Conservation (phyloP, 2,797 vertebrate genomes). For the Anniella stebbinsi region DNA sequence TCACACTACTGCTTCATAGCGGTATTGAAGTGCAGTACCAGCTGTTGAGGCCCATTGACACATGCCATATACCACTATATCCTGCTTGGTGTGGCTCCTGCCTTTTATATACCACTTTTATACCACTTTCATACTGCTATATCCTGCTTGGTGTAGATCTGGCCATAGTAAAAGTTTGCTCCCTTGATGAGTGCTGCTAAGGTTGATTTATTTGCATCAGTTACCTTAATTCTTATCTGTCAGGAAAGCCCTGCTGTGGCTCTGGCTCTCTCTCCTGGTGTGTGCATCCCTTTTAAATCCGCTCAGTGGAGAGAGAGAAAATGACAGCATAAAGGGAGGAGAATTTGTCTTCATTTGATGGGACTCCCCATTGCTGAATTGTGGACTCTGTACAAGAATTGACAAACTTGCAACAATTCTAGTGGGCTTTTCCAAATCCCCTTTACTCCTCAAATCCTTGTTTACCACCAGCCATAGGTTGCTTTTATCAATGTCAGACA, state of each 20-base stretch:
- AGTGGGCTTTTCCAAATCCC: background rate
- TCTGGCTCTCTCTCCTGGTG: conserved; percentile 34
- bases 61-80: too few relatives aligned
- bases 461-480: background rate
- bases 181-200: conserved; percentile 10
- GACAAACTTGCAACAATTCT: background rate
- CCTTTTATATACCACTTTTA: too few relatives aligned
- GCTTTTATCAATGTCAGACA: background rate
- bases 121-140: too few relatives aligned
- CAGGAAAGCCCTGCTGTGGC: conserved; percentile 38
- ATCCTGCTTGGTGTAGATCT: too few relatives aligned
- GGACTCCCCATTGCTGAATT: background rate
- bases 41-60: too few relatives aligned
- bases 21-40: too few relatives aligned
- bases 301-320: conserved; percentile 47
- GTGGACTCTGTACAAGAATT: background rate
- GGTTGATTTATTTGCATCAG: conserved; percentile 11
- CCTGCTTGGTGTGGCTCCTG: too few relatives aligned
- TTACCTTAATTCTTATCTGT: conserved; percentile 54
- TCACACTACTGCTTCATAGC: too few relatives aligned
- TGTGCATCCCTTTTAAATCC: conserved; percentile 48
- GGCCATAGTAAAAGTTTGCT: background rate
- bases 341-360: conserved; percentile 65
- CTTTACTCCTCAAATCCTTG: background rate
- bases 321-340: conserved; percentile 41